A percentile compares a stretch with the other conserved stretches of the same genome.
Evolutionary conservation across 2,888 invertebrate genomes (phyloP).

Genomic region (Dasysyrphus albostriatus): DNA sequence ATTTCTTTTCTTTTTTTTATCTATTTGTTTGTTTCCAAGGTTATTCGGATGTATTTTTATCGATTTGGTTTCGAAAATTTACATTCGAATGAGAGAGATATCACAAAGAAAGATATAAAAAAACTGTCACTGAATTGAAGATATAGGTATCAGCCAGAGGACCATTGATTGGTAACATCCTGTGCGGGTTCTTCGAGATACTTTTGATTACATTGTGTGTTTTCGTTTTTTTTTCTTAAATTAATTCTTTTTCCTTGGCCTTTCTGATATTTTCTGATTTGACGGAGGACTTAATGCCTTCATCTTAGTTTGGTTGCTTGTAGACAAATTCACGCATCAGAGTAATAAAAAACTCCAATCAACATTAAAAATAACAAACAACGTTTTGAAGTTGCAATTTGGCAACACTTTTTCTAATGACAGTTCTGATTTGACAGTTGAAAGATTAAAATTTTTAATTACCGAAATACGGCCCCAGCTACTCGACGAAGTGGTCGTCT

Average conservation of each 20-base stretch:
- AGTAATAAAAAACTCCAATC: no score
- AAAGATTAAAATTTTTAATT: no score
- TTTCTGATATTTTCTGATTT: no score
- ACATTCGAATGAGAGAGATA: constrained; percentile 22
- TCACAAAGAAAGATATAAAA: neutral
- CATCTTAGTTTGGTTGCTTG: no score
- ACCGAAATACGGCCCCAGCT: no score
- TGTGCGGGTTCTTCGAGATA: neutral
- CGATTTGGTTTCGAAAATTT: constrained; percentile 38
- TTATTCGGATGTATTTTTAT: constrained; percentile 40
- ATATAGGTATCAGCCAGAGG: neutral
- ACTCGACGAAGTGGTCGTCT: no score
- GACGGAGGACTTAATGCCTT: no score
- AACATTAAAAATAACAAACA: no score
- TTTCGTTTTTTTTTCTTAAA: neutral
- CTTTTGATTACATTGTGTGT: neutral
- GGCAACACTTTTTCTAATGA: no score
- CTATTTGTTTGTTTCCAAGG: constrained; percentile 32
- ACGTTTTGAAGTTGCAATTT: no score
- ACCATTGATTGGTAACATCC: neutral
- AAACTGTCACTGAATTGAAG: neutral
- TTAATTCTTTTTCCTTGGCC: neutral
- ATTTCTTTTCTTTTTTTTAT: neutral
- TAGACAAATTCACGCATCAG: no score
- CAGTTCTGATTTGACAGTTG: no score